These are phyloP conservation scores for Uloborus diversus DNA, from an alignment of 1,140 invertebrate species.

Conservation along the genomic window DNA sequence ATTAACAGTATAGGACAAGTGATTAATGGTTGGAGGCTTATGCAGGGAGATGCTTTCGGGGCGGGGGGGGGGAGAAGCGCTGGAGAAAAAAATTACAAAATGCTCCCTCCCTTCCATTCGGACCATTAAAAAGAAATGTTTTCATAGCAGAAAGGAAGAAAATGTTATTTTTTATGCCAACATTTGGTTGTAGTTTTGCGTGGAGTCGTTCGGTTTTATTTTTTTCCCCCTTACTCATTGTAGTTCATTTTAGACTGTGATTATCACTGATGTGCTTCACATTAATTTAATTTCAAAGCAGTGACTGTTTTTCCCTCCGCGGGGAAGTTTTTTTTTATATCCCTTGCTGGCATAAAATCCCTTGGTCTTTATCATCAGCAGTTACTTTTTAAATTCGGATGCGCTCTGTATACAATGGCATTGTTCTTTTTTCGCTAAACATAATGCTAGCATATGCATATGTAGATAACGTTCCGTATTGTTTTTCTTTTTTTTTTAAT, in stretches of 20 bases:
- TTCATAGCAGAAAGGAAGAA: constrained; percentile 8
- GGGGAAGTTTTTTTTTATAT: constrained; percentile 13
- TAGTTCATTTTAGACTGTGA: constrained; percentile 27
- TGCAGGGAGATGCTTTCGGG: background rate
- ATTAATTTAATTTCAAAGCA: constrained; percentile 53
- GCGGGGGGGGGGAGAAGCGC: background rate
- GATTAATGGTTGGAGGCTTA: constrained; percentile 43
- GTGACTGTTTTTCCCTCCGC: constrained; percentile 9
- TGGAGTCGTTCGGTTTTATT: background rate
- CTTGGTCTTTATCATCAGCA: background rate
- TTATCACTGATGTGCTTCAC: constrained; percentile 43
- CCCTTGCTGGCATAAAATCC: background rate
- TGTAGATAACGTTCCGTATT: constrained; percentile 25
- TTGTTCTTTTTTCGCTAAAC: constrained; percentile 25
- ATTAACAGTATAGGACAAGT: constrained; percentile 37
- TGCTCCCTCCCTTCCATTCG: constrained; percentile 11
- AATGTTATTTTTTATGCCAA: constrained; percentile 10
- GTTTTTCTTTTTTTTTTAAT: no score
- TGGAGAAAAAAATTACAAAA: constrained; percentile 32
- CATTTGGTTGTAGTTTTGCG: constrained; percentile 3
- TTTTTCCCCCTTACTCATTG: background rate
- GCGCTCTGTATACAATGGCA: constrained; percentile 4
- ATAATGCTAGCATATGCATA: background rate
- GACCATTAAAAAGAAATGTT: constrained; percentile 55
- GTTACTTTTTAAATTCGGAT: constrained; percentile 32